phyloP scores from a whole-genome alignment of 2,888 invertebrate species.

The Caenorhabditis panamensis region DNA sequence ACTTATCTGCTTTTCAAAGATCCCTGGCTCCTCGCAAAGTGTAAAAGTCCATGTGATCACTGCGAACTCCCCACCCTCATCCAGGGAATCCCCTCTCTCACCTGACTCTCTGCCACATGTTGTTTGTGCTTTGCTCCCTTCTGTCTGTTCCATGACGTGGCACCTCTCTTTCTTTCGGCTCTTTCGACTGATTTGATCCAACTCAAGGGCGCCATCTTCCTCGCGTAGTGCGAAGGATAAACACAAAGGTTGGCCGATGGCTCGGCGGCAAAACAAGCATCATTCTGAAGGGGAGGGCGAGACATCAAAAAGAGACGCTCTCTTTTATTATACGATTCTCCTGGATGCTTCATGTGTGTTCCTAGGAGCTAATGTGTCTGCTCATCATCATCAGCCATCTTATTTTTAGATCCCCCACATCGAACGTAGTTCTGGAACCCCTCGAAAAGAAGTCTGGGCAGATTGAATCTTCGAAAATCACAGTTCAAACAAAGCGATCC shows the following conservation, averaged over 20 bases:
- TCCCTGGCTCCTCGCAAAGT: too few relatives aligned
- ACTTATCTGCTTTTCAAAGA: too few relatives aligned
- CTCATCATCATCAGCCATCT: not conserved
- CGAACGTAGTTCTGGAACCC: not conserved
- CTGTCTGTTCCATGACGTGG: too few relatives aligned
- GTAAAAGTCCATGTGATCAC: too few relatives aligned
- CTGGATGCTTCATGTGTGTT: constrained; percentile 1
- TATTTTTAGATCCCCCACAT: not conserved
- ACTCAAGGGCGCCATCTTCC: constrained; percentile 41
- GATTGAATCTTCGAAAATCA: not conserved
- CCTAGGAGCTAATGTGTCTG: constrained; percentile 1
- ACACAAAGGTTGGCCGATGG: constrained; percentile 37
- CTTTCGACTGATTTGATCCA: too few relatives aligned
- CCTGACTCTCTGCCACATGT: too few relatives aligned
- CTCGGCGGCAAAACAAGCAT: constrained; percentile 47
- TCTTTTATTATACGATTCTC: constrained; percentile 30
- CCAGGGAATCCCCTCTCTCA: too few relatives aligned
- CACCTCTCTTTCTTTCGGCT: too few relatives aligned
- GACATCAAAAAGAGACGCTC: constrained; percentile 24
- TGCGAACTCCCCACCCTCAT: too few relatives aligned
- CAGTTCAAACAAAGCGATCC: not conserved
- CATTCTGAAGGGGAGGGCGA: constrained; percentile 25
- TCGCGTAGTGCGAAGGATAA: constrained; percentile 40
- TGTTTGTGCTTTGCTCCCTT: too few relatives aligned
- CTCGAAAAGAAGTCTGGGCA: too few relatives aligned